Evolutionary conservation across 2,797 vertebrate genomes (phyloP).

Genomic region (Rhabdomys pumilio): DNA sequence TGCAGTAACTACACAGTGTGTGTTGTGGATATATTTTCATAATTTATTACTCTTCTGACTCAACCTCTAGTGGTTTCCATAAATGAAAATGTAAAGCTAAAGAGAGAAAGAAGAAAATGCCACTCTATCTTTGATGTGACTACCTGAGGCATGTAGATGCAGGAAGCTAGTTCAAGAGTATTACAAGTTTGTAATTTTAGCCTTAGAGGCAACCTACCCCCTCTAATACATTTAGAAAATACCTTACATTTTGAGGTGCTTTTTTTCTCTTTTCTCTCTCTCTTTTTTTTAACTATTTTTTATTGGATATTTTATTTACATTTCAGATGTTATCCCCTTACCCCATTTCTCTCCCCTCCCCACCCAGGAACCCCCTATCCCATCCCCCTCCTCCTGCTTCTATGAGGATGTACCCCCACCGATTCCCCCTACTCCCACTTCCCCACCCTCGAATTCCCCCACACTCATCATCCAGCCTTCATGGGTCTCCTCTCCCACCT

Average conservation of each 20-base stretch:
- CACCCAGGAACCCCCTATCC: too few species aligned
- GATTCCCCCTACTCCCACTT: too few species aligned
- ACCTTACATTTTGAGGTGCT: neutral
- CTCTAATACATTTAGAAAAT: neutral
- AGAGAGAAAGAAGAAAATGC: conserved; percentile 30
- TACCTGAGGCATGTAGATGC: neutral
- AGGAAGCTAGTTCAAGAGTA: neutral
- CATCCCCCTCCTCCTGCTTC: too few species aligned
- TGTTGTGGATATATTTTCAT: neutral
- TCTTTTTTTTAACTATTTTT: too few species aligned
- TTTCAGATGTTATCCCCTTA: too few species aligned
- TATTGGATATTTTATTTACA: too few species aligned
- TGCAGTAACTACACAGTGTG: neutral
- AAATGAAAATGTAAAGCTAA: conserved; percentile 3
- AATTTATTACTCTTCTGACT: neutral
- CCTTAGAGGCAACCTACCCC: neutral
- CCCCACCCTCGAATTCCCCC: too few species aligned
- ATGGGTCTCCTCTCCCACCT: too few species aligned
- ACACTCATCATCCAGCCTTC: too few species aligned
- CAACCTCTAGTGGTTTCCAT: neutral
- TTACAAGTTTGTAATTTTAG: neutral
- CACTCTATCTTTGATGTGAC: neutral
- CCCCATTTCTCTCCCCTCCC: too few species aligned
- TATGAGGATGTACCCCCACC: too few species aligned
- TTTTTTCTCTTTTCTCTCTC: too few species aligned